Percentiles rank a stretch among this genome's conserved stretches.
Evolutionary conservation across 1,140 invertebrate species (phyloP).

Genomic region (Oreohelix idahoensis): DNA sequence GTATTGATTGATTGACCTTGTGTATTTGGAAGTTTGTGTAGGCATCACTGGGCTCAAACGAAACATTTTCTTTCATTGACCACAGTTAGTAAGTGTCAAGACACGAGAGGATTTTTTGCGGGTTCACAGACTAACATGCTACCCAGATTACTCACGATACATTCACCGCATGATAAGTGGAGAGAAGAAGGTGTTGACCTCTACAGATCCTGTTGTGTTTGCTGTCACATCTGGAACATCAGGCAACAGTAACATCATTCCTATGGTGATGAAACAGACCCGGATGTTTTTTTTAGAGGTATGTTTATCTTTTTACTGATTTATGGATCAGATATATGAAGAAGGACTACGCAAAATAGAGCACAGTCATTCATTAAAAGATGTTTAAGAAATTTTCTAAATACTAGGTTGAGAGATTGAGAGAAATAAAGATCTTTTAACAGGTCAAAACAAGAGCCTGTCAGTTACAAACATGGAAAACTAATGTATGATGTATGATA

Average conservation of each 20-base stretch:
- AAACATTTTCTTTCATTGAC: neutral
- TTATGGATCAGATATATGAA: too few species aligned
- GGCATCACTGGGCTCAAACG: too few species aligned
- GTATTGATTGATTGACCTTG: too few species aligned
- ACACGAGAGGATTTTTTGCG: constrained; percentile 58
- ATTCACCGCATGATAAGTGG: constrained; percentile 66
- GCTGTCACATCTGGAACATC: constrained; percentile 72
- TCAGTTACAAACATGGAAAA: too few species aligned
- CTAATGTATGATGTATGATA: too few species aligned
- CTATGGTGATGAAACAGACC: constrained; percentile 61
- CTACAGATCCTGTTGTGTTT: constrained; percentile 60
- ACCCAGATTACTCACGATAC: constrained; percentile 64
- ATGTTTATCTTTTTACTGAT: neutral
- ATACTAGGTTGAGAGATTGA: neutral
- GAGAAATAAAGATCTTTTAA: too few species aligned
- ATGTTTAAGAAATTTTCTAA: neutral
- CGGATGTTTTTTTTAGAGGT: constrained; percentile 62
- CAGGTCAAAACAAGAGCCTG: too few species aligned
- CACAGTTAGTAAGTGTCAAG: constrained; percentile 61
- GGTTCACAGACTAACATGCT: constrained; percentile 64
- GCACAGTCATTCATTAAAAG: neutral
- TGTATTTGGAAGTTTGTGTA: too few species aligned
- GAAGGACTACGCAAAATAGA: too few species aligned
- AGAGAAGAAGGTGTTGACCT: constrained; percentile 61
- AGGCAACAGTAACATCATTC: constrained; percentile 64